A percentile compares a stretch with the other conserved stretches of the same genome.
phyloP scores from a whole-genome alignment of 2,797 vertebrate species.

The Hypotaenidia okinawae region DNA sequence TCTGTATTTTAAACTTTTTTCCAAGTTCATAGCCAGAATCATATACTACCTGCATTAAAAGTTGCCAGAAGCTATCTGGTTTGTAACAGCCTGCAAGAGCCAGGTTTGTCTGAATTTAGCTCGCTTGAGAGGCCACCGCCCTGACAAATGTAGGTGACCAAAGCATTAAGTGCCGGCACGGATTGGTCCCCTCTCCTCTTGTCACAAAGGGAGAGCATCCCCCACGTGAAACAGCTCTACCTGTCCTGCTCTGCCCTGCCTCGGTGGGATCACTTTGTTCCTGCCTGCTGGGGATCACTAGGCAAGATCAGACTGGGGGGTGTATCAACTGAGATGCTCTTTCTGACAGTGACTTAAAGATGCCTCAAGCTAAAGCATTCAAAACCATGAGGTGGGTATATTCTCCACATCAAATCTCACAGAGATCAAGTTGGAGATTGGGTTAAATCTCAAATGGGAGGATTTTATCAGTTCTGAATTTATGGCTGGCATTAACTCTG shows the following conservation, averaged over 20 bases:
- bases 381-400: rapidly evolving
- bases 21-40: background rate
- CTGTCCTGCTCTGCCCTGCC: background rate
- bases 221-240: background rate
- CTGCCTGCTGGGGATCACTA: background rate
- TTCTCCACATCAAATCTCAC: background rate
- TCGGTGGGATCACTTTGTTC: background rate
- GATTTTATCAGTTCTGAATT: conserved; percentile 1
- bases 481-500: background rate
- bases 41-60: background rate
- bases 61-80: background rate
- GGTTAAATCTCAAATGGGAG: background rate
- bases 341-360: background rate
- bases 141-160: rapidly evolving
- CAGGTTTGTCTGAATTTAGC: background rate
- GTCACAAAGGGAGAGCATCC: background rate
- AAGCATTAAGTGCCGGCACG: background rate
- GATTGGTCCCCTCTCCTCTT: background rate
- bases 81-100: background rate
- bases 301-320: rapidly evolving
- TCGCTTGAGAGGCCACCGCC: background rate
- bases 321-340: background rate
- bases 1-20: background rate
- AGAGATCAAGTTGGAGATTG: background rate
- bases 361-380: background rate